phyloP scores from a whole-genome alignment of 2,797 vertebrate species.

The Micrastur ruficollis region DNA sequence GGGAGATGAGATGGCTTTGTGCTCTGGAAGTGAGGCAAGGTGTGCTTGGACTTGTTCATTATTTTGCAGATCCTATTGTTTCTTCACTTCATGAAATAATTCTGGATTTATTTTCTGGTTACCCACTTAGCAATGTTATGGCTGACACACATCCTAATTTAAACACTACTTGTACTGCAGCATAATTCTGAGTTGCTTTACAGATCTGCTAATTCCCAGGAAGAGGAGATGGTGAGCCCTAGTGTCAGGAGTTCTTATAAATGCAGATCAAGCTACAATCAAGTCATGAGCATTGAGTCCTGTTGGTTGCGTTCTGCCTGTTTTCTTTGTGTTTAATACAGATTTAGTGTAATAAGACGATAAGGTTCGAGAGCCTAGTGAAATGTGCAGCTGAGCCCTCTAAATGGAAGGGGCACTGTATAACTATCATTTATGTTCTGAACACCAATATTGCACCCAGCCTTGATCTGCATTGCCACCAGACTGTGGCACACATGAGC shows the following conservation, averaged over 20 bases:
- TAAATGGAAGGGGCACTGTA: not conserved
- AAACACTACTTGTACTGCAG: not conserved
- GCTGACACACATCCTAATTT: not conserved
- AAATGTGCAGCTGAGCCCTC: not conserved
- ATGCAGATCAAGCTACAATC: not conserved
- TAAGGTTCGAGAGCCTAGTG: not conserved
- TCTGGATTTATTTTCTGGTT: not conserved
- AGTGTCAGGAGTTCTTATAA: not conserved
- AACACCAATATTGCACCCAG: accelerated
- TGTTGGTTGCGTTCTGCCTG: not conserved
- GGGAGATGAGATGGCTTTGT: not conserved
- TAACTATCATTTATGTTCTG: not conserved
- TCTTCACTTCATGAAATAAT: not conserved
- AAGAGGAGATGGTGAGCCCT: not conserved
- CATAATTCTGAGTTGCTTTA: not conserved
- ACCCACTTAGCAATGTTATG: not conserved
- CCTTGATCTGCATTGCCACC: not conserved
- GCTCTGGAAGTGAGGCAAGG: not conserved
- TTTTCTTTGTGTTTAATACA: not conserved
- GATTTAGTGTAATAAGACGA: not conserved
- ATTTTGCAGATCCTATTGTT: not conserved
- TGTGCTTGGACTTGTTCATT: not conserved
- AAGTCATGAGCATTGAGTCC: not conserved
- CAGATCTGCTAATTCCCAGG: not conserved
- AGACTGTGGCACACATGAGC: not conserved